Percentiles rank a stretch among this genome's conserved stretches.
Conservation (phyloP, 2,888 invertebrate species). For the Harpalus rufipes region DNA sequence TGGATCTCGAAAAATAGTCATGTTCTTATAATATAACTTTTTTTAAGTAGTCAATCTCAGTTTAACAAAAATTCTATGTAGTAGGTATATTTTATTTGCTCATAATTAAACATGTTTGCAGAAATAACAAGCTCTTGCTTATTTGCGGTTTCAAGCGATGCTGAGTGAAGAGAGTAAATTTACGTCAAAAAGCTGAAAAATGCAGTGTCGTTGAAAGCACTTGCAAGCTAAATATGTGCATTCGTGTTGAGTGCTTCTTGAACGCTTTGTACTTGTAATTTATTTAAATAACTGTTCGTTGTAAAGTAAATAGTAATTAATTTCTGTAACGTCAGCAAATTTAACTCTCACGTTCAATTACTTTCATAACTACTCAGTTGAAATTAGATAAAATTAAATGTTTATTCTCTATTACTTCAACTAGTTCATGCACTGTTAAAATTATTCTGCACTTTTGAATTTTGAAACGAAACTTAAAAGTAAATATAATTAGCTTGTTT, state of each 20-base stretch:
- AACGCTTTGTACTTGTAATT: slow-evolving; percentile 45
- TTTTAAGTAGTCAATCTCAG: too few relatives aligned
- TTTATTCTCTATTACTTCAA: slow-evolving; percentile 35
- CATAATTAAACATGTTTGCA: too few relatives aligned
- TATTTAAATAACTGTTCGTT: slow-evolving; percentile 53
- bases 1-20: too few relatives aligned
- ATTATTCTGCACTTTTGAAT: background rate
- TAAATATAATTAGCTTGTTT: slow-evolving; percentile 7
- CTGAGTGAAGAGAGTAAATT: background rate
- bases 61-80: too few relatives aligned
- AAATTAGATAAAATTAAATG: slow-evolving; percentile 55
- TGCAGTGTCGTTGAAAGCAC: slow-evolving; percentile 28
- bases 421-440: slow-evolving; percentile 27
- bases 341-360: slow-evolving; percentile 57
- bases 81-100: too few relatives aligned
- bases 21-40: too few relatives aligned
- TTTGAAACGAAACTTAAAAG: slow-evolving; percentile 12
- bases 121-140: background rate
- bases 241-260: slow-evolving; percentile 40
- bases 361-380: slow-evolving; percentile 51
- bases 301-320: slow-evolving; percentile 59
- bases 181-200: slow-evolving; percentile 11
- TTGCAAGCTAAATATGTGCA: slow-evolving; percentile 23
- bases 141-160: background rate
- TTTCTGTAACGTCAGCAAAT: slow-evolving; percentile 57